Percentiles rank a stretch among this genome's conserved stretches.
Conservation (phyloP, 2,113 vertebrate species). For the Trematocara unimaculatum region DNA sequence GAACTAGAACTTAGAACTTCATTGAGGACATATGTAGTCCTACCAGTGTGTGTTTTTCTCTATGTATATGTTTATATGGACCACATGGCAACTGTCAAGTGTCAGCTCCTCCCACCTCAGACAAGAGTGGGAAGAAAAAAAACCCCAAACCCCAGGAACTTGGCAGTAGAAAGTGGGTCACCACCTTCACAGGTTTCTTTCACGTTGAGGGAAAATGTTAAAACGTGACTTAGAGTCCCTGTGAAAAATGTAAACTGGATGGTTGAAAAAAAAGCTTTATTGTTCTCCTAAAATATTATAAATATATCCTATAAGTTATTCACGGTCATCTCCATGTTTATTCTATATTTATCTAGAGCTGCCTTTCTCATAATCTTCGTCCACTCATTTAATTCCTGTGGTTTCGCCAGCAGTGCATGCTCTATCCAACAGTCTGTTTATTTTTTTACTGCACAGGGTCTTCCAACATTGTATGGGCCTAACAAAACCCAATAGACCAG, state of each 20-base stretch:
- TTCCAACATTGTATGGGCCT: background rate
- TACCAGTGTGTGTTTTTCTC: conserved; percentile 20
- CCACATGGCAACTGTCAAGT: conserved; percentile 28
- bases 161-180: conserved; percentile 46
- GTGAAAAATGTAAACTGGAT: background rate
- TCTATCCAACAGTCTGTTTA: conserved; percentile 1
- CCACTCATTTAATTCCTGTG: background rate
- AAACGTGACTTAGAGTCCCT: conserved; percentile 10
- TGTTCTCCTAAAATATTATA: background rate
- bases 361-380: conserved; percentile 19
- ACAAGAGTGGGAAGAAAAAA: conserved; percentile 1
- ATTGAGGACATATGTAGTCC: background rate
- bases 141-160: conserved; percentile 10
- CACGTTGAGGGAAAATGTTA: conserved; percentile 21
- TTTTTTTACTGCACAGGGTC: background rate
- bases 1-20: background rate
- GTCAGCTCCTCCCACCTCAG: conserved; percentile 29
- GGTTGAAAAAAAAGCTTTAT: background rate
- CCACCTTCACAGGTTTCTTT: conserved; percentile 9
- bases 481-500: background rate
- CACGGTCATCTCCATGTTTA: background rate
- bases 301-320: too few relatives aligned
- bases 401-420: conserved; percentile 24
- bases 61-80: conserved; percentile 29
- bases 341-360: background rate